phyloP scores from a whole-genome alignment of 2,888 invertebrate species.

The Nipponacmea schrenckii region DNA sequence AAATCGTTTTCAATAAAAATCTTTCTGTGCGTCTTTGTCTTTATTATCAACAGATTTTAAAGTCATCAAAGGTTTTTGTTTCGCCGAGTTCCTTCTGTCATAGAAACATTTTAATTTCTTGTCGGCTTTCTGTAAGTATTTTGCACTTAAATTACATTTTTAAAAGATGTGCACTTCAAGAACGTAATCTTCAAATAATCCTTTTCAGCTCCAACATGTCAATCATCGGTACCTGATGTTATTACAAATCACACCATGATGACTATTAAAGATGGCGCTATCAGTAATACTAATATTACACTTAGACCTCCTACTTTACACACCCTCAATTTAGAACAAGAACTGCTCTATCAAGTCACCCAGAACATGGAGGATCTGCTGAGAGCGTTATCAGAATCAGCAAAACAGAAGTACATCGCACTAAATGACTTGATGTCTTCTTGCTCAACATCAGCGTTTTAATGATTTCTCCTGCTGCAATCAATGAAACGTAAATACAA shows the following conservation, averaged over 20 bases:
- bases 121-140: no score
- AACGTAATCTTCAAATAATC: constrained; percentile 1
- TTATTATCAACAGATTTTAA: no score
- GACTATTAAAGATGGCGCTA: not conserved
- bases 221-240: not conserved
- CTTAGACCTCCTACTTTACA: not conserved
- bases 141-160: no score
- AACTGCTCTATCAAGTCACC: not conserved
- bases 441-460: not conserved
- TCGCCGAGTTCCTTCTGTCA: no score
- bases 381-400: not conserved
- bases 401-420: not conserved
- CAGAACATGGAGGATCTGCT: not conserved
- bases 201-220: not conserved
- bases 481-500: not conserved
- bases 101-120: no score
- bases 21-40: no score
- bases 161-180: no score
- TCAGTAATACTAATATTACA: not conserved
- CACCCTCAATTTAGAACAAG: not conserved
- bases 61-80: no score
- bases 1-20: no score
- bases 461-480: not conserved
- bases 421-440: not conserved
- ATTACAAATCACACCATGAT: not conserved